Percentiles rank a stretch among this genome's conserved stretches.
These are phyloP conservation scores for Nerophis lumbriciformis DNA, from an alignment of 2,113 vertebrate genomes.

Conservation along the genomic window DNA sequence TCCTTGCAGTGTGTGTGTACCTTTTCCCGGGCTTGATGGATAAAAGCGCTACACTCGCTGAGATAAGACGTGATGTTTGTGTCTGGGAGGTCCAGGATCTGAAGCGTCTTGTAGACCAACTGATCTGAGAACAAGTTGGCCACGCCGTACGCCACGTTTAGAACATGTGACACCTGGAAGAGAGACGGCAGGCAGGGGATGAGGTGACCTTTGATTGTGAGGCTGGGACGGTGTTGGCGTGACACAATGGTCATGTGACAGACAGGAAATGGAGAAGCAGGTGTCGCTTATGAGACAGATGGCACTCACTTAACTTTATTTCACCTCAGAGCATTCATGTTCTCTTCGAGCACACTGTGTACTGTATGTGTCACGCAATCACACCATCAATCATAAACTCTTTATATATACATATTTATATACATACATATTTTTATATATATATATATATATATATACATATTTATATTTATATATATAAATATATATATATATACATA, in stretches of 20 bases:
- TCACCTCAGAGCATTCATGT: conserved; percentile 18
- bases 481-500: too few relatives aligned
- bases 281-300: conserved; percentile 39
- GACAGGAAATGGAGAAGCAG: conserved; percentile 11
- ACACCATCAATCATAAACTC: neutral
- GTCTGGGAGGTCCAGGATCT: conserved; percentile 89
- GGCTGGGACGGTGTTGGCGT: neutral
- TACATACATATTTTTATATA: too few relatives aligned
- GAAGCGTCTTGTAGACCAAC: conserved; percentile 67
- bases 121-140: conserved; percentile 79
- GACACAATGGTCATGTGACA: conserved; percentile 27
- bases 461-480: too few relatives aligned
- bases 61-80: conserved; percentile 82
- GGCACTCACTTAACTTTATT: conserved; percentile 41
- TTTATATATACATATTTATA: neutral
- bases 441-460: too few relatives aligned
- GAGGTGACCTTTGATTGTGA: conserved; percentile 6
- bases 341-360: conserved; percentile 2
- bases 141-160: conserved; percentile 90
- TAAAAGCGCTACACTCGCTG: conserved; percentile 45
- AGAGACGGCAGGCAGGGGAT: conserved; percentile 3
- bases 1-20: conserved; percentile 28
- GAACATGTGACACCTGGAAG: conserved; percentile 85
- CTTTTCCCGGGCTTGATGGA: conserved; percentile 48
- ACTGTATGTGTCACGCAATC: too few relatives aligned